Evolutionary conservation across 2,113 vertebrate species (phyloP).

Genomic region (Onychorhynchus coronatus): DNA sequence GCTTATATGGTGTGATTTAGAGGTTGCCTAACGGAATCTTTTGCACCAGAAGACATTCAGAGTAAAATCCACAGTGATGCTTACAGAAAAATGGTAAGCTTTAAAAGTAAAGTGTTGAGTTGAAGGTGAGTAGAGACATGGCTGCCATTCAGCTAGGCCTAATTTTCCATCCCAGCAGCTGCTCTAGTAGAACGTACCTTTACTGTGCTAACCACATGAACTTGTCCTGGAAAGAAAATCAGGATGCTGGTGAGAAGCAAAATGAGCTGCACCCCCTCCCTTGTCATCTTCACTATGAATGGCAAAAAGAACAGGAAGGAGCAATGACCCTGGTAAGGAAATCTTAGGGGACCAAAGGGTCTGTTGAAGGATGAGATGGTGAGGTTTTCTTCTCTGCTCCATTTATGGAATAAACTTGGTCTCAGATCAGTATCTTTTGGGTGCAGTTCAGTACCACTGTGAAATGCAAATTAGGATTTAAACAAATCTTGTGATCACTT

Average conservation of each 20-base stretch:
- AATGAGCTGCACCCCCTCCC: neutral
- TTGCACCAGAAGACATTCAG: neutral
- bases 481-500: neutral
- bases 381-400: neutral
- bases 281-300: neutral
- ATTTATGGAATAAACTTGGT: neutral
- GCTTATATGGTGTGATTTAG: neutral
- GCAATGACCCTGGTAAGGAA: neutral
- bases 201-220: neutral
- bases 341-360: neutral
- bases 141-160: neutral
- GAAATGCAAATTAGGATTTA: neutral
- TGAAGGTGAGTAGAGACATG: neutral
- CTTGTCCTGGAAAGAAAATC: neutral
- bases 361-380: neutral
- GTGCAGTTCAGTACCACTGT: neutral
- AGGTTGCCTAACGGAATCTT: neutral
- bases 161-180: neutral
- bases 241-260: neutral
- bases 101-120: neutral
- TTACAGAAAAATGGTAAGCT: neutral
- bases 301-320: neutral
- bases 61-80: neutral
- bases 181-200: neutral
- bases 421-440: neutral